phyloP scores from a whole-genome alignment of 2,888 invertebrate genomes.

The Ennomos quercinarius region DNA sequence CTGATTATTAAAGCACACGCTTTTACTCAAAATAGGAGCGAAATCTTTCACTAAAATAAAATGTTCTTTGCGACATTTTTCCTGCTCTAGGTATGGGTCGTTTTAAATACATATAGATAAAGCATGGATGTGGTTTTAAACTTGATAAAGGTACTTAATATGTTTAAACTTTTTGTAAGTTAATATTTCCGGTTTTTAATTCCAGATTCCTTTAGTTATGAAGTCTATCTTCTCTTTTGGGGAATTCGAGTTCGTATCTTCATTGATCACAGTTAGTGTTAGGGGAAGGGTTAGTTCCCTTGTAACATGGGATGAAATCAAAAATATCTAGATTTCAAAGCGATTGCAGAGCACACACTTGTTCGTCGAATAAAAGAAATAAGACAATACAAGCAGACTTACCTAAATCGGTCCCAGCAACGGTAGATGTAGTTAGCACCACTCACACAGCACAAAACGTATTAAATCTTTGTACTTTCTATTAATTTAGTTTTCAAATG shows the following conservation, averaged over 20 bases:
- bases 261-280: conserved; percentile 1
- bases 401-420: too few relatives aligned
- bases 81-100: conserved; percentile 1
- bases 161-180: conserved; percentile 1
- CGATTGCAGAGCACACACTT: too few relatives aligned
- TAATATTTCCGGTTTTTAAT: conserved; percentile 1
- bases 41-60: conserved; percentile 1
- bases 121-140: conserved; percentile 1
- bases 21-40: conserved; percentile 1
- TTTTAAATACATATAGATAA: conserved; percentile 1
- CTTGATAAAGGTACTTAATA: conserved; percentile 1
- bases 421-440: too few relatives aligned
- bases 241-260: conserved; percentile 1
- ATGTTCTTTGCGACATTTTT: conserved; percentile 1
- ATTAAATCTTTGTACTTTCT: too few relatives aligned
- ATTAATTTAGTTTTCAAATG: too few relatives aligned
- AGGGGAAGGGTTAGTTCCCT: too few relatives aligned
- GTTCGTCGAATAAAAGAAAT: too few relatives aligned
- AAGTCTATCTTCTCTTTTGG: conserved; percentile 1
- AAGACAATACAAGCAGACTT: too few relatives aligned
- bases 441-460: too few relatives aligned
- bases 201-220: conserved; percentile 1
- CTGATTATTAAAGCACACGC: conserved; percentile 1
- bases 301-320: too few relatives aligned
- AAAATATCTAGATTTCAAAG: too few relatives aligned